These are phyloP conservation scores for Gadus chalcogrammus DNA, from an alignment of 2,113 vertebrate species.

Conservation along the genomic window DNA sequence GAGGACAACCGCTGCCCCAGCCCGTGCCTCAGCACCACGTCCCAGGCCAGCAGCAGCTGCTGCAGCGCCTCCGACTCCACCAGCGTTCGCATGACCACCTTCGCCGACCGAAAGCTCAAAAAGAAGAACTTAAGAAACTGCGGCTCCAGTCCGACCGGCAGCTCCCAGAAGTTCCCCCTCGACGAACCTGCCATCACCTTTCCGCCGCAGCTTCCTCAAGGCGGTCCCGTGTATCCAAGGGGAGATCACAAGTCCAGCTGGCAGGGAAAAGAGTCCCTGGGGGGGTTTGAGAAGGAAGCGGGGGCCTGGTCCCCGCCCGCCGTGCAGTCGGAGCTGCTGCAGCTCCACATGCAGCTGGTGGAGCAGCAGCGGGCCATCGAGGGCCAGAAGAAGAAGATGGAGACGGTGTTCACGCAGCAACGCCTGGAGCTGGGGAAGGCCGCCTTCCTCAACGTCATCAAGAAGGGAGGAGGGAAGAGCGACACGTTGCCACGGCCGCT, in stretches of 20 bases:
- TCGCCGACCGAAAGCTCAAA: constrained; percentile 89
- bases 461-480: constrained; percentile 78
- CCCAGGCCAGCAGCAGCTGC: constrained; percentile 80
- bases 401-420: constrained; percentile 85
- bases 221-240: constrained; percentile 75
- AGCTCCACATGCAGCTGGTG: constrained; percentile 95
- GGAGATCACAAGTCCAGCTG: constrained; percentile 84
- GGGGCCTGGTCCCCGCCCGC: constrained; percentile 21
- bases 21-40: constrained; percentile 85
- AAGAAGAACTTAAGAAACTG: constrained; percentile 81
- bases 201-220: constrained; percentile 38
- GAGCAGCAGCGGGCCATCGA: constrained; percentile 93
- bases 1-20: constrained; percentile 82
- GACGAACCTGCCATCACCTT: constrained; percentile 85
- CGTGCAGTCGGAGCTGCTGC: constrained; percentile 81
- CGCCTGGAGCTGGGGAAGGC: constrained; percentile 89
- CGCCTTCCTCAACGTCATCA: constrained; percentile 91
- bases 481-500: constrained; percentile 69
- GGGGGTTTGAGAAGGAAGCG: constrained; percentile 41
- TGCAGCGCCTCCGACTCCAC: constrained; percentile 79
- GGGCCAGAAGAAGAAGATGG: constrained; percentile 93
- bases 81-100: constrained; percentile 90
- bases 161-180: constrained; percentile 93
- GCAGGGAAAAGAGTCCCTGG: constrained; percentile 23
- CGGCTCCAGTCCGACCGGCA: constrained; percentile 86